Conservation (phyloP, 2,113 vertebrate genomes). For the Eurystomus gularis region DNA sequence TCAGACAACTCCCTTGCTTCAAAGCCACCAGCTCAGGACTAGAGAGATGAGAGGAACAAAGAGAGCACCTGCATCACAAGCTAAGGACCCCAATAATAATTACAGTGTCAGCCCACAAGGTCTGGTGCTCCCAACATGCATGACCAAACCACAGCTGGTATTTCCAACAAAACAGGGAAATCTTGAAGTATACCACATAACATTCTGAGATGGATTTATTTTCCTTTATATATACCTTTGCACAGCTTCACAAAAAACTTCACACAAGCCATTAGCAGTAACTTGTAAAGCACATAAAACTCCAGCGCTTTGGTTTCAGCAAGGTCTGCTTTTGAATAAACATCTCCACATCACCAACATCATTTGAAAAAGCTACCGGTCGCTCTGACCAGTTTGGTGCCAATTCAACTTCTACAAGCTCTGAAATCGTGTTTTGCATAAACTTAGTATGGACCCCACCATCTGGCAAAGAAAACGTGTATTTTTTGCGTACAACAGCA, state of each 20-base stretch:
- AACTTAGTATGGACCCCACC: background rate
- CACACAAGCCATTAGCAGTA: background rate
- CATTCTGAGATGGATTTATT: background rate
- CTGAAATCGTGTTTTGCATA: background rate
- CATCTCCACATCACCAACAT: background rate
- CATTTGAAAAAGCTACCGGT: background rate
- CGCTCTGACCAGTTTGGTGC: background rate
- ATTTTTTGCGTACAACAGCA: background rate
- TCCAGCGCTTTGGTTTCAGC: background rate
- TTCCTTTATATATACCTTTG: background rate
- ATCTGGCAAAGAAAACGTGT: background rate
- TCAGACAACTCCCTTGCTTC: background rate
- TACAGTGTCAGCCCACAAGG: background rate
- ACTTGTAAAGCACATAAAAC: background rate
- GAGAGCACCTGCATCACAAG: too few relatives aligned
- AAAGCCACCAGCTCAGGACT: background rate
- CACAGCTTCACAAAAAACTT: background rate
- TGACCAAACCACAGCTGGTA: background rate
- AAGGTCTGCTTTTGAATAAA: background rate
- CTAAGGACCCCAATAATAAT: too few relatives aligned
- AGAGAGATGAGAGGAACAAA: background rate
- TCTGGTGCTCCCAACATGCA: accelerated
- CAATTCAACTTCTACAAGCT: background rate
- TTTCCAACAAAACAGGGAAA: background rate
- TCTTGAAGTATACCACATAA: background rate